Conservation (phyloP, 2,797 vertebrate genomes). For the Chaunax sp. region DNA sequence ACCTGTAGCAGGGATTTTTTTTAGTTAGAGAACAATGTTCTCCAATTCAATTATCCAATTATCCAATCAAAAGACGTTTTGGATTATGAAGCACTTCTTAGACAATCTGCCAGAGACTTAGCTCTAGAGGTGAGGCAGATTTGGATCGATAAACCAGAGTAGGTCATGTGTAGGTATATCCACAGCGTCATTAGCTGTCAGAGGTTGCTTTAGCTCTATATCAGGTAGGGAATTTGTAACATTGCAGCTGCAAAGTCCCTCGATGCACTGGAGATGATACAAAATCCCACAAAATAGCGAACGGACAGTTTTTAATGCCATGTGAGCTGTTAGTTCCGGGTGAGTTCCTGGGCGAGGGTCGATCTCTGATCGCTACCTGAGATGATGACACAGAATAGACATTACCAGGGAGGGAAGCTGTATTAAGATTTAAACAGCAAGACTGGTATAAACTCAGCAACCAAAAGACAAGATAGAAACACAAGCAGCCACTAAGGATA, state of each 20-base stretch:
- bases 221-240: too few species aligned
- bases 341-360: neutral
- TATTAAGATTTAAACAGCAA: neutral
- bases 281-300: too few species aligned
- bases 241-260: too few species aligned
- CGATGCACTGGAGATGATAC: neutral
- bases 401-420: neutral
- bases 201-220: neutral
- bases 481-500: neutral
- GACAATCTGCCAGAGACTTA: neutral
- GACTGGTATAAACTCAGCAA: neutral
- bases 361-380: neutral
- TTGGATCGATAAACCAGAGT: neutral
- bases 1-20: conserved; percentile 19
- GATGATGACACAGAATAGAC: neutral
- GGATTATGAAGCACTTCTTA: too few species aligned
- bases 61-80: too few species aligned
- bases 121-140: neutral
- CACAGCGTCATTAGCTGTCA: too few species aligned
- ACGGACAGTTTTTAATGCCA: too few species aligned
- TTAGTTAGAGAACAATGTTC: too few species aligned
- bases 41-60: too few species aligned
- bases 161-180: neutral
- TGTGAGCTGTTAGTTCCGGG: too few species aligned
- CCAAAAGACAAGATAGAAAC: neutral